Evolutionary conservation across 2,113 vertebrate genomes (phyloP).

Genomic region (Rhineura floridana): DNA sequence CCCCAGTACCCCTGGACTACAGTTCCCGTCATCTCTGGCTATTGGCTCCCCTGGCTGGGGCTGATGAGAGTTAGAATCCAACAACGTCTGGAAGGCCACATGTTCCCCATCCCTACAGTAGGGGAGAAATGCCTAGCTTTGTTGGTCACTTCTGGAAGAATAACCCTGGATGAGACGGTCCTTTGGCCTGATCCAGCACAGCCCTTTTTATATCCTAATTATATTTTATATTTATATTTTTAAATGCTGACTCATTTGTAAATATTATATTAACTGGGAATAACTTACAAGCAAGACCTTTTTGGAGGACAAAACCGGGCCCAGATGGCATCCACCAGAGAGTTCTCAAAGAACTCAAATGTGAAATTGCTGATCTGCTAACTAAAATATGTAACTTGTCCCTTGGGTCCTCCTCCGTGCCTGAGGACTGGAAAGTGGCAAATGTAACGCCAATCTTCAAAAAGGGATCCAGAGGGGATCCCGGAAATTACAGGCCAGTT

Average conservation of each 20-base stretch:
- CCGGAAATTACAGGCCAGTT: no score
- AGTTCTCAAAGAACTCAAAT: no score
- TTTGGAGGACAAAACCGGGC: constrained; percentile 17
- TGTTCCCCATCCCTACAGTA: not conserved
- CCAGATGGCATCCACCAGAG: no score
- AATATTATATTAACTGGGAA: constrained; percentile 15
- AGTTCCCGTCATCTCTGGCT: not conserved
- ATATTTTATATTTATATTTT: no score
- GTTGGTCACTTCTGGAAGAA: not conserved
- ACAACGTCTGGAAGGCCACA: no score
- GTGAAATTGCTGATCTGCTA: no score
- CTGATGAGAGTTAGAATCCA: not conserved
- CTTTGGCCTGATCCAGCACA: not conserved
- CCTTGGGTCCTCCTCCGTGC: no score
- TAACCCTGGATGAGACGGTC: not conserved
- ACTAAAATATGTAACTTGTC: no score
- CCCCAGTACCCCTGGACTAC: not conserved
- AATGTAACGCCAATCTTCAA: no score
- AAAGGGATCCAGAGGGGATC: no score
- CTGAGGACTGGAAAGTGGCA: no score
- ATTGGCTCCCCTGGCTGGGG: no score
- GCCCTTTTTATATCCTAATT: not conserved
- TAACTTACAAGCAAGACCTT: constrained; percentile 24
- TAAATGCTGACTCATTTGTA: not conserved
- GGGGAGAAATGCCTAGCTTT: not conserved